phyloP scores from a whole-genome alignment of 2,113 vertebrate genomes.

The Oplegnathus fasciatus region DNA sequence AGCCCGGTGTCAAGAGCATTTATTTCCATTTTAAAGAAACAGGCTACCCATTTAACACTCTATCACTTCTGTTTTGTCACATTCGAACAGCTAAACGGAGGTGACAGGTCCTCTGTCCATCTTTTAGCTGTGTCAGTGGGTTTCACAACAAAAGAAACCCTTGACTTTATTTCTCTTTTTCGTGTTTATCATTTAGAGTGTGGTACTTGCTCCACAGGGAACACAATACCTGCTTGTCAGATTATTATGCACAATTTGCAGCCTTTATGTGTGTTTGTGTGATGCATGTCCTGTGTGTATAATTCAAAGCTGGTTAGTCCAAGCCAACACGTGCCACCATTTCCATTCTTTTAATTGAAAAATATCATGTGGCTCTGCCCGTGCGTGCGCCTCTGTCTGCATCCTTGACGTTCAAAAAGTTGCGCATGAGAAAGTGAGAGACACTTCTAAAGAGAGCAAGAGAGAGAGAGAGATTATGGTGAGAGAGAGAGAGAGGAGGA shows the following conservation, averaged over 20 bases:
- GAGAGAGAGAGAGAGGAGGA: slow-evolving; percentile 37
- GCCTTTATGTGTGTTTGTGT: background rate
- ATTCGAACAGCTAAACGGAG: background rate
- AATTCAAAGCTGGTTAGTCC: slow-evolving; percentile 14
- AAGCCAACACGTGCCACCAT: background rate
- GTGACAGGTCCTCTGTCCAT: slow-evolving; percentile 1
- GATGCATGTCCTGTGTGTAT: background rate
- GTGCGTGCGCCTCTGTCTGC: slow-evolving; percentile 20
- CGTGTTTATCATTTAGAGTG: background rate
- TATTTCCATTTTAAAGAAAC: slow-evolving; percentile 52
- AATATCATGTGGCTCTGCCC: slow-evolving; percentile 4
- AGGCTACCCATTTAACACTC: slow-evolving; percentile 38
- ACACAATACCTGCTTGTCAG: background rate
- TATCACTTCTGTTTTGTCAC: slow-evolving; percentile 26
- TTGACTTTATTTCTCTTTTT: background rate
- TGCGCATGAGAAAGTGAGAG: slow-evolving; percentile 61
- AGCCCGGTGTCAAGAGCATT: slow-evolving; percentile 29
- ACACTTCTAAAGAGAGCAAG: slow-evolving; percentile 38
- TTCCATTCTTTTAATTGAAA: slow-evolving; percentile 20
- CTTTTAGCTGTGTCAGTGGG: slow-evolving; percentile 2
- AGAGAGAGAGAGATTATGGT: slow-evolving; percentile 32
- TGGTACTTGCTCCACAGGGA: background rate
- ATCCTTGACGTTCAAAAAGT: slow-evolving; percentile 61
- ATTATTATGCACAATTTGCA: background rate
- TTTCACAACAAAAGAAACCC: background rate